These are phyloP conservation scores for Phenganax subtilis DNA, from an alignment of 92 coral and sea anemone species.

Conservation along the genomic window DNA sequence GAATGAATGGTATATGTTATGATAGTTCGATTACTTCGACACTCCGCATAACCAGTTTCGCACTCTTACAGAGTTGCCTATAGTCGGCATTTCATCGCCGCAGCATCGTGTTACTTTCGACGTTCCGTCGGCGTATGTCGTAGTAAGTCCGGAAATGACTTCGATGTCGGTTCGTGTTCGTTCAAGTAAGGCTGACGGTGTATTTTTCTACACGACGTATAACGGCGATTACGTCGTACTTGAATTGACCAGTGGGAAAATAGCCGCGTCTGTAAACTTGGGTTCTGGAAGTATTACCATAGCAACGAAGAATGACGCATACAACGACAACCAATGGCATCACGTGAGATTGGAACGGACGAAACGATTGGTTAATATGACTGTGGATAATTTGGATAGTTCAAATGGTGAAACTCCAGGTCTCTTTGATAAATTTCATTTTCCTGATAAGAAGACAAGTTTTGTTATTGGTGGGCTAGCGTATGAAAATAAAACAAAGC, in stretches of 20 bases:
- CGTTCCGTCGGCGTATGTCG: slow-evolving; percentile 20
- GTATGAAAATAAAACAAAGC: not conserved
- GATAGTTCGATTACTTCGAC: slow-evolving; percentile 13
- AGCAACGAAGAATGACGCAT: slow-evolving; percentile 8
- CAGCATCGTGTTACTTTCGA: slow-evolving; percentile 30
- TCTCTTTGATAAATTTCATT: not conserved
- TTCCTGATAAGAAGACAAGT: not conserved
- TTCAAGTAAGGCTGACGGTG: slow-evolving; percentile 19
- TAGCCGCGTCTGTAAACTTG: slow-evolving; percentile 24
- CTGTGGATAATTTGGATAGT: slow-evolving; percentile 15
- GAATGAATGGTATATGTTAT: slow-evolving; percentile 1
- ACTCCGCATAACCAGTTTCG: slow-evolving; percentile 1
- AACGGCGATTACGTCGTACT: slow-evolving; percentile 25
- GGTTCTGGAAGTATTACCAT: slow-evolving; percentile 41
- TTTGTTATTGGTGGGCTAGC: slow-evolving; percentile 12
- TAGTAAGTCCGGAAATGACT: not conserved
- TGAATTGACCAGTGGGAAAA: slow-evolving; percentile 19
- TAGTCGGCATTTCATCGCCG: slow-evolving; percentile 22
- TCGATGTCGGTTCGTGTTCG: slow-evolving; percentile 29
- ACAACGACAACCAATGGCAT: slow-evolving; percentile 41
- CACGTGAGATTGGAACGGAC: slow-evolving; percentile 23
- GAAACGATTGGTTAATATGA: slow-evolving; percentile 29
- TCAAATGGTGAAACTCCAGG: slow-evolving; percentile 22
- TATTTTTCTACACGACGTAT: slow-evolving; percentile 29
- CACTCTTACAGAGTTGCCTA: slow-evolving; percentile 19